A percentile compares a stretch with the other conserved stretches of the same genome.
These are phyloP conservation scores for Strongylocentrotus purpuratus DNA, from an alignment of 35 echinoderm and acorn worm genomes.

Conservation along the genomic window DNA sequence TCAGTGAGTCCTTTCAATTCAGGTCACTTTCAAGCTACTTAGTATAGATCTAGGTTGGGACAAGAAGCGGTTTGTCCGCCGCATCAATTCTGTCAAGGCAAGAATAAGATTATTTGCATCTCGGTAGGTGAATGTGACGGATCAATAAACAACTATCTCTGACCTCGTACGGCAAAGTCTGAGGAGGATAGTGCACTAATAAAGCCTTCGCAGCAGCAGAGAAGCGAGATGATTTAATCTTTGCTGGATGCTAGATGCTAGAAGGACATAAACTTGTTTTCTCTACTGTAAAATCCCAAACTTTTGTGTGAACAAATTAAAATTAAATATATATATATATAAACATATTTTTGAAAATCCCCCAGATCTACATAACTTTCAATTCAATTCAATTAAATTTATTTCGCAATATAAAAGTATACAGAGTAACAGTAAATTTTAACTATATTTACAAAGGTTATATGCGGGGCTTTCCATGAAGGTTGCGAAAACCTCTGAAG, in stretches of 20 bases:
- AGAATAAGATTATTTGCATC: background rate
- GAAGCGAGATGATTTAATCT: too few species aligned
- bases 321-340: too few species aligned
- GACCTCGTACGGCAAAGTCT: background rate
- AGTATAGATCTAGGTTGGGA: background rate
- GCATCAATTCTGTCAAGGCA: background rate
- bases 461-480: too few species aligned
- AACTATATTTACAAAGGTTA: too few species aligned
- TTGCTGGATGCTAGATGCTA: too few species aligned
- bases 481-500: too few species aligned
- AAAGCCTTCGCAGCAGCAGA: background rate
- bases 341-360: too few species aligned
- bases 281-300: background rate
- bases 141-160: background rate
- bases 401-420: too few species aligned
- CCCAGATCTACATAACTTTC: too few species aligned
- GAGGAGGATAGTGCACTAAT: background rate
- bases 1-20: background rate
- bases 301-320: too few species aligned
- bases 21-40: slow-evolving; percentile 10
- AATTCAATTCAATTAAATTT: too few species aligned
- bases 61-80: background rate
- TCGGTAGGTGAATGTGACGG: background rate
- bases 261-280: background rate
- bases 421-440: too few species aligned